Evolutionary conservation across 2,797 vertebrate species (phyloP), one percentile per base, ranked within the genome.

Genomic region (Sebastolobus alascanus): DNA sequence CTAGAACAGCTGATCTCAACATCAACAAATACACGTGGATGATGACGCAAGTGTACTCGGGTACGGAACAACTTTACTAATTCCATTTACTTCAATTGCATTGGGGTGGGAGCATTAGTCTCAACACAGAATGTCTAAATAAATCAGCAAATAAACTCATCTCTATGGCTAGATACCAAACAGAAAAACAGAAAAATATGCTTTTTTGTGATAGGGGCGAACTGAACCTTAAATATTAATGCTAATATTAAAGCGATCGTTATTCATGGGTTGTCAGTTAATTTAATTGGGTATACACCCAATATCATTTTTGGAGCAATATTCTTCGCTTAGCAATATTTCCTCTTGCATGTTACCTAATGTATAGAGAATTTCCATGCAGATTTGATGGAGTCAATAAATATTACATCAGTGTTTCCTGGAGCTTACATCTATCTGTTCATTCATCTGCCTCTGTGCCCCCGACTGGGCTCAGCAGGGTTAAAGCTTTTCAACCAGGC

Each of bases 391-490:
- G 25, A 8, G 50, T 8, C 29, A 20, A 78, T 72, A 68, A 68
- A 82, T 71, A 70, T 58, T 60, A 27, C 73, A 81, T 58, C 35
- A 73, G 58, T 56, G 63, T 59, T 38, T 58, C 56, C 66, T 65
- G 35, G 43, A 65, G 64, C 64, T 73, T 35, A 56, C 10, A 16
- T 80, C 59, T 59, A 52, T 75, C 59, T 40, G 38, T 59, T 66
- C 33, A 38, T 72, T n/a, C 59, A 37, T 58, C 18, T 52, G 54
- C 38, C 54, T 71, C 33, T 63, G 68, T 27, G 63, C 37, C 52
- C 18, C 67, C 71, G 50, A 69, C 83, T 58, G 43, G 50, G 69
- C 73, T 43, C 77, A 66, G 61, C 61, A 46, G 73, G 77, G 71
- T 63, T 31, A 52, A 29, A 60, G 60, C 77, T 59, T n/a, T 59